phyloP scores from a whole-genome alignment of 2,888 invertebrate genomes.

The Cybosia mesomella region DNA sequence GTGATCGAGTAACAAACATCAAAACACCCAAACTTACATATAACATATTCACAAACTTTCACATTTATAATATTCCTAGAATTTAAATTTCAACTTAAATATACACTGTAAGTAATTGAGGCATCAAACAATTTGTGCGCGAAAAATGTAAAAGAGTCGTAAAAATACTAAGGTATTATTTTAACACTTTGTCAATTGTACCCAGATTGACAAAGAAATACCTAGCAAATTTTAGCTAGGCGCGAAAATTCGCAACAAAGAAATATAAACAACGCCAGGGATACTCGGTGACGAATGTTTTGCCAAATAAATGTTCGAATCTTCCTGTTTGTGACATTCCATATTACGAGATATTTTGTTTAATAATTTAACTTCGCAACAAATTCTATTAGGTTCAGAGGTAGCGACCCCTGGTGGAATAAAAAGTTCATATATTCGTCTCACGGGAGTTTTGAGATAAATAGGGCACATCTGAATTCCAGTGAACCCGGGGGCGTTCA shows the following conservation, averaged over 20 bases:
- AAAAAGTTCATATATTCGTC: constrained; percentile 35
- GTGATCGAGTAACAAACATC: too few relatives aligned
- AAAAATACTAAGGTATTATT: constrained; percentile 2
- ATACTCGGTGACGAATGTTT: neutral
- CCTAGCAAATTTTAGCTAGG: neutral
- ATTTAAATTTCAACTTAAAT: neutral
- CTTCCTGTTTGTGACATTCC: constrained; percentile 1
- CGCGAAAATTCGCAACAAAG: neutral
- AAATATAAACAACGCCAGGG: neutral
- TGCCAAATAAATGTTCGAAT: constrained; percentile 11
- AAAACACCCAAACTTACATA: too few relatives aligned
- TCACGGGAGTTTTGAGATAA: constrained; percentile 30
- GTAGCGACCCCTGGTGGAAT: constrained; percentile 13
- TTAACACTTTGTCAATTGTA: constrained; percentile 3
- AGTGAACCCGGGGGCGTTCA: neutral
- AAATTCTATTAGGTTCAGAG: constrained; percentile 32
- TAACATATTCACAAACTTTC: too few relatives aligned
- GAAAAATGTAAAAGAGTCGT: neutral
- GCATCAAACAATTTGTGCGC: neutral
- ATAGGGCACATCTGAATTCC: constrained; percentile 13
- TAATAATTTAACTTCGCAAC: constrained; percentile 30
- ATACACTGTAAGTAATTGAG: neutral
- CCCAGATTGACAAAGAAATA: neutral
- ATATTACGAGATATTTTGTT: constrained; percentile 25
- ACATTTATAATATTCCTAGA: too few relatives aligned